Conservation (phyloP, 2,113 vertebrate genomes). For the Lophotis ruficrista region DNA sequence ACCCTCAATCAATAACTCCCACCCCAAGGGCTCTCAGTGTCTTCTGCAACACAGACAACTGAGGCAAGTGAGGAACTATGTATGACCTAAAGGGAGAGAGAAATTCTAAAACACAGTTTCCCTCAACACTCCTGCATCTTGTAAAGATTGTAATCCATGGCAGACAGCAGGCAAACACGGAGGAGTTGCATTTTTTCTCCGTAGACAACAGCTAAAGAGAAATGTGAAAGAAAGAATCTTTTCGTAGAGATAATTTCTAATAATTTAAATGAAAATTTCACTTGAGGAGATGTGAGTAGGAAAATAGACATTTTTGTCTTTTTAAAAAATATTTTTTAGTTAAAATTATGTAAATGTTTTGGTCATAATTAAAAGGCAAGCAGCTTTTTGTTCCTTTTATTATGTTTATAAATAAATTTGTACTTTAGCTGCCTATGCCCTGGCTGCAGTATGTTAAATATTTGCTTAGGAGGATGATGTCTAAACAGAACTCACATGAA, state of each 20-base stretch:
- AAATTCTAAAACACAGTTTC: background rate
- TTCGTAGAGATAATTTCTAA: background rate
- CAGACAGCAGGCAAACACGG: background rate
- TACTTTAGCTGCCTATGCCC: background rate
- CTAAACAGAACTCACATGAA: background rate
- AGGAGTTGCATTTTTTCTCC: background rate
- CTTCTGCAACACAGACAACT: background rate
- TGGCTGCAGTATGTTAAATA: background rate
- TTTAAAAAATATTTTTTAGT: background rate
- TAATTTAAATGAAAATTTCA: background rate
- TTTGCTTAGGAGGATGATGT: background rate
- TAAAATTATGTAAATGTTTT: background rate
- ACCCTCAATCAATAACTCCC: background rate
- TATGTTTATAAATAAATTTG: background rate
- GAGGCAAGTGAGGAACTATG: background rate
- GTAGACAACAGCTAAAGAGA: background rate
- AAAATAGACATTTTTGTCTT: accelerated
- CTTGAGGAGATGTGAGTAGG: background rate
- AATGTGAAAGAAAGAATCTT: background rate
- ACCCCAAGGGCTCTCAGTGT: background rate
- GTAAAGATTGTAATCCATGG: background rate
- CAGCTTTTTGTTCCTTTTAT: background rate
- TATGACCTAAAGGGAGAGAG: background rate
- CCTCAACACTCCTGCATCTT: background rate
- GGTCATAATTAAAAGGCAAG: background rate